Percentiles rank a stretch among this genome's conserved stretches.
These are phyloP conservation scores for Corythornis vintsioides DNA, from an alignment of 2,113 vertebrate species.

Conservation along the genomic window DNA sequence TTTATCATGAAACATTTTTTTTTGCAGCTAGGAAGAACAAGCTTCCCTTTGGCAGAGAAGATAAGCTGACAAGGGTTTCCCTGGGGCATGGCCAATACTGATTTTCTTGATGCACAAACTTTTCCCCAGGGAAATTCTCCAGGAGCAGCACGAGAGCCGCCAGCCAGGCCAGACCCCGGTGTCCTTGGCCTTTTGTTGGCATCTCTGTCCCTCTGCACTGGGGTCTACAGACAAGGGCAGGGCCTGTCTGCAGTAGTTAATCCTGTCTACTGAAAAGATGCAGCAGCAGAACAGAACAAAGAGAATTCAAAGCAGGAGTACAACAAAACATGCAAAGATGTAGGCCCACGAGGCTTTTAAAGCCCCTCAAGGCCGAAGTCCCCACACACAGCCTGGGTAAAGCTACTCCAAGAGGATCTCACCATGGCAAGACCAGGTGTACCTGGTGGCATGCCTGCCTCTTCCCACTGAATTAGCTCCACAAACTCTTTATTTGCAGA, in stretches of 20 bases:
- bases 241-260: background rate
- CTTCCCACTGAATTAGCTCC: background rate
- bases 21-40: background rate
- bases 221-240: background rate
- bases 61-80: background rate
- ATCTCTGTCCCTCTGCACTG: background rate
- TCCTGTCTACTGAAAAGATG: background rate
- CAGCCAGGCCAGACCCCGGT: background rate
- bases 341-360: background rate
- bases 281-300: background rate
- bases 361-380: background rate
- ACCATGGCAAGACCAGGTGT: fast-evolving
- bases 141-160: background rate
- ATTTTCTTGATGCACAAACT: background rate
- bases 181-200: background rate
- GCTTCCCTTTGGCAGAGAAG: background rate
- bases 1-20: background rate
- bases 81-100: background rate
- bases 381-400: background rate
- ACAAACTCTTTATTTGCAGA: background rate
- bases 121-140: background rate
- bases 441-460: fast-evolving
- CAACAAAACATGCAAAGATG: background rate
- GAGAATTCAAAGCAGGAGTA: background rate
- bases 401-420: background rate